A percentile compares a stretch with the other conserved stretches of the same genome.
These are phyloP conservation scores for Zaprionus bogoriensis DNA, from an alignment of 2,888 invertebrate species.

Conservation along the genomic window DNA sequence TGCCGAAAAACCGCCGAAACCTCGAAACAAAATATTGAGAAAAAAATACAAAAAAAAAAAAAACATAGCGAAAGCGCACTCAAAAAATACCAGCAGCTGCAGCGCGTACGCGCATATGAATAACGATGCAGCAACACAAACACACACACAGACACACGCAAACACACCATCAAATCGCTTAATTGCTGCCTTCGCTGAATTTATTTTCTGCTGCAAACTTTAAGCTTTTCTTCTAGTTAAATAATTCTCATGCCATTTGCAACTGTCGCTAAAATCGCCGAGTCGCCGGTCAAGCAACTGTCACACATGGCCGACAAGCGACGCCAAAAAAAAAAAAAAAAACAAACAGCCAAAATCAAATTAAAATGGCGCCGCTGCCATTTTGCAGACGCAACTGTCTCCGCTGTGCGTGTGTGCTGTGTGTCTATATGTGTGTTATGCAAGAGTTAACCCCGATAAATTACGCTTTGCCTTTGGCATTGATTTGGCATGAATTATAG, in stretches of 20 bases:
- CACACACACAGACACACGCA: neutral
- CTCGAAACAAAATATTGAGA: slow-evolving; percentile 25
- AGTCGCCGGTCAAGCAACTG: slow-evolving; percentile 61
- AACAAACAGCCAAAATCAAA: slow-evolving; percentile 55
- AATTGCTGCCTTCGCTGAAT: no score
- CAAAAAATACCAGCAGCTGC: slow-evolving; percentile 53
- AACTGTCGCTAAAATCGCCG: slow-evolving; percentile 48
- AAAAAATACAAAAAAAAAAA: slow-evolving; percentile 10
- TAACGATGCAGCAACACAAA: slow-evolving; percentile 10
- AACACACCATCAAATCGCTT: neutral
- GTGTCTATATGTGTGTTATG: slow-evolving; percentile 23
- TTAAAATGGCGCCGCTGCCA: slow-evolving; percentile 69
- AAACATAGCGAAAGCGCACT: neutral
- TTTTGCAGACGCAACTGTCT: slow-evolving; percentile 45
- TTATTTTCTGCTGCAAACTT: neutral
- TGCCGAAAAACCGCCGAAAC: slow-evolving; percentile 76
- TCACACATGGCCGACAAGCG: slow-evolving; percentile 60
- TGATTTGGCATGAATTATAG: slow-evolving; percentile 63
- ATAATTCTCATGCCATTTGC: slow-evolving; percentile 42
- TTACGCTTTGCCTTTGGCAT: slow-evolving; percentile 47
- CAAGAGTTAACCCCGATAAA: slow-evolving; percentile 56
- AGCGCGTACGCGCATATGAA: slow-evolving; percentile 43
- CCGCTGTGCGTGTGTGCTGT: slow-evolving; percentile 3
- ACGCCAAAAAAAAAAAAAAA: slow-evolving; percentile 43
- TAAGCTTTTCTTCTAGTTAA: no score